phyloP scores from a whole-genome alignment of 2,888 invertebrate species.

The Tethea ocularis region DNA sequence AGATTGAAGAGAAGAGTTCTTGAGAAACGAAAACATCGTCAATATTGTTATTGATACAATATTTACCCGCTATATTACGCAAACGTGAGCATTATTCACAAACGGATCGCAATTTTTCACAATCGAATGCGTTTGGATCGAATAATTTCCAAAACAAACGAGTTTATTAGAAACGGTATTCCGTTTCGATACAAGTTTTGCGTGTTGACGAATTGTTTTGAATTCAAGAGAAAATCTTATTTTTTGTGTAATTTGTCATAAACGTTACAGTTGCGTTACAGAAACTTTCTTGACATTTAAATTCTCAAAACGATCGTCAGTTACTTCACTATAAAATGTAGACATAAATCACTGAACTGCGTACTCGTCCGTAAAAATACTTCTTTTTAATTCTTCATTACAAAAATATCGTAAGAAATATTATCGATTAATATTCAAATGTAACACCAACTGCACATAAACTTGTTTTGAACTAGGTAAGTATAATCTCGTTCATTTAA shows the following conservation, averaged over 20 bases:
- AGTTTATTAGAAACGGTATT: too few relatives aligned
- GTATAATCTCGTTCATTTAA: not conserved
- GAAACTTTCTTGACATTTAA: not conserved
- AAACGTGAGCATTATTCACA: not conserved
- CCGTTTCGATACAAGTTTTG: not conserved
- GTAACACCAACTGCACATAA: not conserved
- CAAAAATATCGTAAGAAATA: too few relatives aligned
- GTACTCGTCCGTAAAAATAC: too few relatives aligned
- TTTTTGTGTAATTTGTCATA: not conserved
- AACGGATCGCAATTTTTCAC: not conserved
- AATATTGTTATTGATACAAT: not conserved
- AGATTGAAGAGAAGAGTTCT: not conserved
- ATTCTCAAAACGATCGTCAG: too few relatives aligned
- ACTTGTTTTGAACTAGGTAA: not conserved
- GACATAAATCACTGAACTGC: too few relatives aligned
- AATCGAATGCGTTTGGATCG: slow-evolving; percentile 3
- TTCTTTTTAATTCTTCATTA: too few relatives aligned
- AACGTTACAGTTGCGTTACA: not conserved
- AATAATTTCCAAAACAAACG: slow-evolving; percentile 3
- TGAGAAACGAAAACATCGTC: not conserved
- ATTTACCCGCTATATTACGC: not conserved
- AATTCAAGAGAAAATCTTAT: not conserved
- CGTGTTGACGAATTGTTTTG: not conserved
- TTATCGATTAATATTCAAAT: too few relatives aligned
- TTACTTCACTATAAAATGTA: too few relatives aligned